Percentiles rank a stretch among this genome's conserved stretches.
These are phyloP conservation scores for Eucriotettix oculatus DNA, from an alignment of 2,888 invertebrate species.

Conservation along the genomic window DNA sequence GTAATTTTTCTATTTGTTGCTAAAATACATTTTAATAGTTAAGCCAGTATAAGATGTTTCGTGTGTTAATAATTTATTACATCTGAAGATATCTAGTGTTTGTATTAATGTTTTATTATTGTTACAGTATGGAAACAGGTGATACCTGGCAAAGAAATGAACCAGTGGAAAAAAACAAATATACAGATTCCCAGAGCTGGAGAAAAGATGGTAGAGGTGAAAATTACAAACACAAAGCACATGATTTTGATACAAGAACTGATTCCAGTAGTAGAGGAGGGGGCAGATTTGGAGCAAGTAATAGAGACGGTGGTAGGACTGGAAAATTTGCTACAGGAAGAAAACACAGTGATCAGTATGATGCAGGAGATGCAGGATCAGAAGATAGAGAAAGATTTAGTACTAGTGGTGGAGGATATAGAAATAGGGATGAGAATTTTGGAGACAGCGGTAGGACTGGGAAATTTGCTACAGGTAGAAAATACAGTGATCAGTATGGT, in stretches of 20 bases:
- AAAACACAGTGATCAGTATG: neutral
- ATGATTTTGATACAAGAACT: too few relatives aligned
- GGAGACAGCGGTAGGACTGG: neutral
- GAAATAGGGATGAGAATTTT: neutral
- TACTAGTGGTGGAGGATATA: neutral
- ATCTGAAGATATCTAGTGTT: too few relatives aligned
- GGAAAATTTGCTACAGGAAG: neutral
- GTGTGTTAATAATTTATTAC: too few relatives aligned
- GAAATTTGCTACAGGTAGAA: neutral
- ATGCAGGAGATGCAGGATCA: neutral
- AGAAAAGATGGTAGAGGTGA: neutral
- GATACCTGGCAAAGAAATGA: too few relatives aligned
- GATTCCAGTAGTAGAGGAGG: neutral
- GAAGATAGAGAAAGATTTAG: neutral
- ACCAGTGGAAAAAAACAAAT: too few relatives aligned
- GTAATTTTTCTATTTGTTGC: too few relatives aligned
- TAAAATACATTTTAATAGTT: too few relatives aligned
- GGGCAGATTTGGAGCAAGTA: neutral
- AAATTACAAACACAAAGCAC: neutral
- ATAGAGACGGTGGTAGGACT: neutral
- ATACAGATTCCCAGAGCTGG: neutral
- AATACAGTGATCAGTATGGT: neutral
- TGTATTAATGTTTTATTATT: too few relatives aligned
- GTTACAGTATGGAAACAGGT: too few relatives aligned
- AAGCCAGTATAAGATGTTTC: too few relatives aligned